A percentile compares a stretch with the other conserved stretches of the same genome.
Evolutionary conservation across 2,888 invertebrate species (phyloP).

Genomic region (Cremastobaeus sp.): DNA sequence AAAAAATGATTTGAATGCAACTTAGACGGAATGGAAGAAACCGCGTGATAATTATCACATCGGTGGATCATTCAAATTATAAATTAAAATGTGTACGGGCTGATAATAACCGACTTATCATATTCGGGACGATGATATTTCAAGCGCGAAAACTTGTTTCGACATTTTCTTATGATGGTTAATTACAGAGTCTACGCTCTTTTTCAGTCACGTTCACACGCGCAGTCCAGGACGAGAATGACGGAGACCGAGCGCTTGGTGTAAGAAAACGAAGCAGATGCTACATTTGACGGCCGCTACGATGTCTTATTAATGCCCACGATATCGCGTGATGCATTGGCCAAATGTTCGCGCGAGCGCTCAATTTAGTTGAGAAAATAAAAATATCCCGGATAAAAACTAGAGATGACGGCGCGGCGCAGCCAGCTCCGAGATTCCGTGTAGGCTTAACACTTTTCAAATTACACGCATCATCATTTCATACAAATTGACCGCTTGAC

Average conservation of each 20-base stretch:
- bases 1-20: conserved; percentile 41
- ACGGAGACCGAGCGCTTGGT: conserved; percentile 16
- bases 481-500: conserved; percentile 37
- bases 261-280: conserved; percentile 54
- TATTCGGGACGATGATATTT: conserved; percentile 46
- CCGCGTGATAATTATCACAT: conserved; percentile 40
- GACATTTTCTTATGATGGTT: conserved; percentile 59
- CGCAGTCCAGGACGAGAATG: conserved; percentile 19
- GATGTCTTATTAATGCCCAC: conserved; percentile 58
- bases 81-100: conserved; percentile 28
- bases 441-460: conserved; percentile 44
- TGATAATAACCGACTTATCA: conserved; percentile 48
- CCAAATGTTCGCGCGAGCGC: conserved; percentile 35
- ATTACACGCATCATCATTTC: conserved; percentile 33
- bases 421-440: conserved; percentile 10
- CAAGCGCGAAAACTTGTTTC: conserved; percentile 55
- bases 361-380: conserved; percentile 27
- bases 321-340: conserved; percentile 51
- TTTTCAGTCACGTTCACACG: conserved; percentile 48
- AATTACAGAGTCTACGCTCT: conserved; percentile 56
- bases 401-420: conserved; percentile 2
- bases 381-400: conserved; percentile 36
- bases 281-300: conserved; percentile 45
- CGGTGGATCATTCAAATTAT: conserved; percentile 32
- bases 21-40: conserved; percentile 33